Evolutionary conservation across 2,113 vertebrate species (phyloP).

Genomic region (Oryzias curvinotus): DNA sequence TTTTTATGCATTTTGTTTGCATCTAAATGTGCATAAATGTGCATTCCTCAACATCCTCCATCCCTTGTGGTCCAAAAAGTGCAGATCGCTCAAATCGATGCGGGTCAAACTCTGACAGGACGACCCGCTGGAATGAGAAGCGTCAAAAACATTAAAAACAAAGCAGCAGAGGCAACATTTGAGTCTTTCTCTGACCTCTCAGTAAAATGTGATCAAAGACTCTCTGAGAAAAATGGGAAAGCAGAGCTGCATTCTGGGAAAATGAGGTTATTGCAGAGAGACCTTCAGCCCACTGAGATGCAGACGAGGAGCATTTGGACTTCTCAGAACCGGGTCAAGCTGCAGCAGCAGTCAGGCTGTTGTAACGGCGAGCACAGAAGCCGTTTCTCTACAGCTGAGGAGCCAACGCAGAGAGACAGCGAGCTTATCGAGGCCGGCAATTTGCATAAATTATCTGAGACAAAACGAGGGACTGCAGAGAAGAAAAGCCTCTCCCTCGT

Average conservation of each 20-base stretch:
- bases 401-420: constrained; percentile 46
- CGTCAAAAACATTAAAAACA: constrained; percentile 20
- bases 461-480: constrained; percentile 28
- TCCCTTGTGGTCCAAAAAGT: no score
- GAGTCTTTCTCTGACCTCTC: no score
- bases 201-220: constrained; percentile 37
- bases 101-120: constrained; percentile 15
- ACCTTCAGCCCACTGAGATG: constrained; percentile 40
- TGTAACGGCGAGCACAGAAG: constrained; percentile 36
- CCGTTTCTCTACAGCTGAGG: constrained; percentile 48
- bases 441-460: constrained; percentile 50
- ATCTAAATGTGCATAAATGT: no score
- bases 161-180: constrained; percentile 26
- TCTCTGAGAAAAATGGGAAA: constrained; percentile 29
- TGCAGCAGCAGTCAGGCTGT: constrained; percentile 25
- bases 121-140: constrained; percentile 42
- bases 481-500: constrained; percentile 5
- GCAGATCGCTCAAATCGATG: constrained; percentile 12
- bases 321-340: constrained; percentile 49
- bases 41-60: no score
- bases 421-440: constrained; percentile 38
- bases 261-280: constrained; percentile 59
- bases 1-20: no score
- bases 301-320: constrained; percentile 51
- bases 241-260: constrained; percentile 41